Conservation (phyloP, 2,888 invertebrate species). For the Epistrophe grossulariae region DNA sequence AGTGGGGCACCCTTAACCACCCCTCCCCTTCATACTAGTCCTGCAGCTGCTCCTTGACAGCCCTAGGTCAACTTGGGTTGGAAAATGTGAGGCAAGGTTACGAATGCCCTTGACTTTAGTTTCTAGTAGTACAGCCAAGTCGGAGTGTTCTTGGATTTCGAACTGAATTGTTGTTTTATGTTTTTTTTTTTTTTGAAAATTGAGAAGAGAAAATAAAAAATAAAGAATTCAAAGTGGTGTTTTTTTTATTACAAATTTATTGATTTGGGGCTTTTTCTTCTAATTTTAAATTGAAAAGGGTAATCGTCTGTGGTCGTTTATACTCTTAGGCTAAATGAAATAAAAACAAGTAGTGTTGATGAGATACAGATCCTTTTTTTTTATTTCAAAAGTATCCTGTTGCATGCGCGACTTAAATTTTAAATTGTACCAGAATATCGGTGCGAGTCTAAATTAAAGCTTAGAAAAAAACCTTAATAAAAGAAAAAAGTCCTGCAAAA, state of each 20-base stretch:
- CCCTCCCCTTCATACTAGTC: not conserved
- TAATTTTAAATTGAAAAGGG: not conserved
- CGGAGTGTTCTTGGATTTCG: slow-evolving; percentile 23
- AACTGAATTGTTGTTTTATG: not conserved
- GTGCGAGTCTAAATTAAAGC: not conserved
- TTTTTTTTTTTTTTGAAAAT: not conserved
- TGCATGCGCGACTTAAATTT: slow-evolving; percentile 6
- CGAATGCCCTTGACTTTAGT: slow-evolving; percentile 20
- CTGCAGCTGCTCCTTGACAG: slow-evolving; percentile 48
- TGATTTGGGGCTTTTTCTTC: slow-evolving; percentile 6
- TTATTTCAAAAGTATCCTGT: slow-evolving; percentile 6
- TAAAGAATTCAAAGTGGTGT: not conserved
- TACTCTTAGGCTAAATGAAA: too few relatives aligned
- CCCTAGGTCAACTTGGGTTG: slow-evolving; percentile 49
- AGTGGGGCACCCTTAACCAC: not conserved
- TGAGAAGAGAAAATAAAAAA: not conserved
- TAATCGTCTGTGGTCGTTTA: not conserved
- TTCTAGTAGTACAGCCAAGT: slow-evolving; percentile 11
- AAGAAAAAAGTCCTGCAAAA: slow-evolving; percentile 15
- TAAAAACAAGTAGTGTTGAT: not conserved
- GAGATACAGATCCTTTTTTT: slow-evolving; percentile 5
- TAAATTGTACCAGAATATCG: not conserved
- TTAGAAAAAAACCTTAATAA: not conserved
- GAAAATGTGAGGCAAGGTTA: slow-evolving; percentile 59
- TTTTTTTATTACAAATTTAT: slow-evolving; percentile 7